These are phyloP conservation scores for Zhuqinia jingwanae DNA, from an alignment of 2,888 invertebrate genomes.

Conservation along the genomic window DNA sequence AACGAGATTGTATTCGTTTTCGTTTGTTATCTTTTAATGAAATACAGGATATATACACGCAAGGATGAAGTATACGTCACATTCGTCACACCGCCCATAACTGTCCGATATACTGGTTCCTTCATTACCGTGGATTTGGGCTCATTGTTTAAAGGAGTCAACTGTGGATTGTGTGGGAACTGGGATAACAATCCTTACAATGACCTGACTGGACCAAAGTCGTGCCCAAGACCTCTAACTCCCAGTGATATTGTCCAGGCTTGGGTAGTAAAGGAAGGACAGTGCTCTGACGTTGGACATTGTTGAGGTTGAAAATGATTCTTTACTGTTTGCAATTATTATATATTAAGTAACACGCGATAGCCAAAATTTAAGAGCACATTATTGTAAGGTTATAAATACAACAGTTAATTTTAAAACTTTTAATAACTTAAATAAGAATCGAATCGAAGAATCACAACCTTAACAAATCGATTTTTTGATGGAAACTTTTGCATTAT, in stretches of 20 bases:
- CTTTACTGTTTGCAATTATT: neutral
- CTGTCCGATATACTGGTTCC: constrained; percentile 75
- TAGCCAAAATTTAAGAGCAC: too few species aligned
- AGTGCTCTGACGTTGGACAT: constrained; percentile 64
- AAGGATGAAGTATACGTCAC: constrained; percentile 73
- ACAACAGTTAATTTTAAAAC: too few species aligned
- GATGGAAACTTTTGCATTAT: too few species aligned
- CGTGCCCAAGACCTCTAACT: constrained; percentile 61
- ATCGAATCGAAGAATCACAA: too few species aligned
- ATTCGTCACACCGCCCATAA: constrained; percentile 50
- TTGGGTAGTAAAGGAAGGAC: constrained; percentile 71
- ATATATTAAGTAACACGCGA: too few species aligned
- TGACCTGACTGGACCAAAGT: constrained; percentile 74
- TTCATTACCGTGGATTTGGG: constrained; percentile 73
- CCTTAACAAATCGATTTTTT: too few species aligned
- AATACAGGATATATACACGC: constrained; percentile 70
- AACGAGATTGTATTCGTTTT: too few species aligned
- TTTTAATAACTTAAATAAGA: too few species aligned
- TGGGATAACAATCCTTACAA: constrained; percentile 76
- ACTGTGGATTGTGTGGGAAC: constrained; percentile 78
- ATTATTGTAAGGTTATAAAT: too few species aligned
- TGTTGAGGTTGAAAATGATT: constrained; percentile 44
- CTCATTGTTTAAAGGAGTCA: constrained; percentile 72
- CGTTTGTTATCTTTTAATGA: too few species aligned
- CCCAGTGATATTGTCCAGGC: constrained; percentile 67